These are phyloP conservation scores for Drosophila greeni DNA, from an alignment of 2,888 invertebrate species.

Conservation along the genomic window DNA sequence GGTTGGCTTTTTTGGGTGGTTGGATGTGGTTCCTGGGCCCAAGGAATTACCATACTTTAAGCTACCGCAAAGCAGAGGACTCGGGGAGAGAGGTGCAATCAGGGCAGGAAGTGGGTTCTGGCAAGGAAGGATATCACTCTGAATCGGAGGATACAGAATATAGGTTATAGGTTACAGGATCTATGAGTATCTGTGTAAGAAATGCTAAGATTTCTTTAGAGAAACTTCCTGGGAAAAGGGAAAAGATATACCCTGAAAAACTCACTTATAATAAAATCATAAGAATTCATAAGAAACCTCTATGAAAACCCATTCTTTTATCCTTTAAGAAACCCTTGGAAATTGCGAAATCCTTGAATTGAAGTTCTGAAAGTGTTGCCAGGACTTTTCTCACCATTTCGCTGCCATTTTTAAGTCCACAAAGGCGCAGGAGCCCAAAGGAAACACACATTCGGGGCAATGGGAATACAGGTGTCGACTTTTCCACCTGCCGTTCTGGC, in stretches of 20 bases:
- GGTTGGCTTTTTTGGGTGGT: constrained; percentile 1
- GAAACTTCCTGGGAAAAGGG: not conserved
- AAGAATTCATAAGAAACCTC: too few species aligned
- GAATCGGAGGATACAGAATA: not conserved
- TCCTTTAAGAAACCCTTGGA: not conserved
- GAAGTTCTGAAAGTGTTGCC: not conserved
- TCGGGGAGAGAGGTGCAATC: not conserved
- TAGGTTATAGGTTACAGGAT: not conserved
- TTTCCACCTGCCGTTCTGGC: constrained; percentile 9
- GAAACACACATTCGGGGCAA: not conserved
- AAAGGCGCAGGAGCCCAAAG: not conserved
- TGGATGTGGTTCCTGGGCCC: constrained; percentile 4
- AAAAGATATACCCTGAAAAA: not conserved
- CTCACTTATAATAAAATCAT: not conserved
- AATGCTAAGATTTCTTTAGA: not conserved
- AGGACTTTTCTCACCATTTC: not conserved
- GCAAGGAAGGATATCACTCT: constrained; percentile 25
- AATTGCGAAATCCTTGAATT: not conserved
- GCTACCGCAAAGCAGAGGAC: constrained; percentile 60
- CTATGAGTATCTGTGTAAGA: not conserved
- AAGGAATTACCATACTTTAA: constrained; percentile 72
- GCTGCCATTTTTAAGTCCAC: constrained; percentile 8
- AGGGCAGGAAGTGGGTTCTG: constrained; percentile 16
- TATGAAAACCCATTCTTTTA: not conserved
- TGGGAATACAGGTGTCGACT: constrained; percentile 31